Conservation (phyloP, 2,797 vertebrate genomes). For the Sebastes cheni region DNA sequence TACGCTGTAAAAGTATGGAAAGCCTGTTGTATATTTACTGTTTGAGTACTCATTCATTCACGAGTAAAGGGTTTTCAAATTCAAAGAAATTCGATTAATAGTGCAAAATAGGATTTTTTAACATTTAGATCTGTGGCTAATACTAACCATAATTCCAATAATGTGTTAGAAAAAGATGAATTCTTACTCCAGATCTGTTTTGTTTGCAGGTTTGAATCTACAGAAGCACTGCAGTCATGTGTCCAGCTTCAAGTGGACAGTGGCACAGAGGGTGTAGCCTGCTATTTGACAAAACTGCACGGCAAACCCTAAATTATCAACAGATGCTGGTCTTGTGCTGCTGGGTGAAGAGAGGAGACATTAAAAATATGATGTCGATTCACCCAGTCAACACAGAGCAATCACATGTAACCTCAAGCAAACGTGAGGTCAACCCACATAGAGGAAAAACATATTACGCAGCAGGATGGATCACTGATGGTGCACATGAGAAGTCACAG, state of each 20-base stretch:
- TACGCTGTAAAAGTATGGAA: not conserved
- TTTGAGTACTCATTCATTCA: not conserved
- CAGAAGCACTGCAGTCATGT: not conserved
- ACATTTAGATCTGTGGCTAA: not conserved
- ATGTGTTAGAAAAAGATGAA: not conserved
- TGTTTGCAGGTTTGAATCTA: not conserved
- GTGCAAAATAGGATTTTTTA: not conserved
- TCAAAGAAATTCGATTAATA: not conserved
- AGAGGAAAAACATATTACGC: conserved; percentile 65
- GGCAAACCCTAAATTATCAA: conserved; percentile 34
- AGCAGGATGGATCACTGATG: conserved; percentile 29
- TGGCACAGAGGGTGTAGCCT: conserved; percentile 18
- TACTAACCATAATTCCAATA: not conserved
- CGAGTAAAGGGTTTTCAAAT: not conserved
- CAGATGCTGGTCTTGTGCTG: conserved; percentile 9
- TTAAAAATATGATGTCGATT: conserved; percentile 32
- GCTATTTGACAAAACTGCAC: conserved; percentile 5
- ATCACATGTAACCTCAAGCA: conserved; percentile 62
- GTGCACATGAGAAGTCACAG: conserved; percentile 35
- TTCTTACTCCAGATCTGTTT: not conserved
- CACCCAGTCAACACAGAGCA: conserved; percentile 46
- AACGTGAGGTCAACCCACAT: conserved; percentile 61
- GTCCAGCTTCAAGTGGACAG: conserved; percentile 22
- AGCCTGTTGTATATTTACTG: not conserved
- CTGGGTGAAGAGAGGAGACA: conserved; percentile 9